Evolutionary conservation across 2,888 invertebrate species (phyloP), one percentile per base, ranked within the genome.

Genomic region (Aspidiotus destructor): DNA sequence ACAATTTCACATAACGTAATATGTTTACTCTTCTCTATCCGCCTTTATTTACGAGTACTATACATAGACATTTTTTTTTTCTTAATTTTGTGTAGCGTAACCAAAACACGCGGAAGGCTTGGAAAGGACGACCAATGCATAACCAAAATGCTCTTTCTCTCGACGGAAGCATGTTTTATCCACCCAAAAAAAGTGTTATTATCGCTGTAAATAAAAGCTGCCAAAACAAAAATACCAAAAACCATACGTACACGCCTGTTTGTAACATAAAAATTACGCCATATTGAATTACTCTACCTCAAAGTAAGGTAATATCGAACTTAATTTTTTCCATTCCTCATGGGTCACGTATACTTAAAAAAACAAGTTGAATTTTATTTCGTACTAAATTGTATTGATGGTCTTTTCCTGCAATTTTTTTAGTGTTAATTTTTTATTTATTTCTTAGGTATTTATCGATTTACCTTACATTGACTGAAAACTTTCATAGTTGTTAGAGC

Each of bases 191-290:
- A 52, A 52, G 62, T 62, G 62, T 62, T 62, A 62, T 53, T 62
- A 62, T 62, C 40, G 62, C 62, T 62, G 62, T 62, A 62, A 62
- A 62, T 62, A 62, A 62, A 48, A 62, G 62, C 62, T 62, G 62
- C 61, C n/a, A 61, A 61, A 61, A 61, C 28, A 28, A 28, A 28
- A 28, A 28, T 28, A 28, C 28, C 28, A 28, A 28, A 28, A 28
- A 28, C 28, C 28, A 28, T 28, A 28, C 28, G 28, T 28, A 28
- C 28, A 28, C 28, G 28, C 48, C 5, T 16, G n/a, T 62, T 28
- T 62, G 62, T 62, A 62, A 62, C 28, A 53, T 62, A 62, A 41
- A 61, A 62, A 17, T 28, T 52, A 11, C 28, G 40, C 7, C 61
- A 41, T 58, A 58, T 13, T 40, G 42, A 40, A 61, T 62, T 17